Evolutionary conservation across 1,140 invertebrate species (phyloP).

Genomic region (Eupeodes corollae): DNA sequence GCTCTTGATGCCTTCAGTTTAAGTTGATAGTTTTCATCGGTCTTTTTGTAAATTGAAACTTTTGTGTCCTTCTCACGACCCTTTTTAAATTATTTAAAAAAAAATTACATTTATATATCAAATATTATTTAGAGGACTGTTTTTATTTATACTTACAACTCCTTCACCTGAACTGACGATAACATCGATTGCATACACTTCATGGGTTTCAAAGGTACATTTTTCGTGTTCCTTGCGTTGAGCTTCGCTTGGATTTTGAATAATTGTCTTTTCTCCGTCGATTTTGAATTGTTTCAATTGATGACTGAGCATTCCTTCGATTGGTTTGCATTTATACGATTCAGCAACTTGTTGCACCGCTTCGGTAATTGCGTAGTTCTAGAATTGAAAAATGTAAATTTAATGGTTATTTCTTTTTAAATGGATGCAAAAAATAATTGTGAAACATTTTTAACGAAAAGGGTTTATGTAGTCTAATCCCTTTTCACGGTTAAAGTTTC

Average conservation of each 20-base stretch:
- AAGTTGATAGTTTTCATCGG: conserved; percentile 90
- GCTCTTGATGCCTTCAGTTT: conserved; percentile 93
- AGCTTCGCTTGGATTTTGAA: conserved; percentile 94
- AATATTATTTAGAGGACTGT: background rate
- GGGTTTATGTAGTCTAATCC: too few relatives aligned
- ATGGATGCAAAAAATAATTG: conserved; percentile 6
- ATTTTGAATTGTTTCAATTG: conserved; percentile 93
- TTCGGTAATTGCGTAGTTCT: conserved; percentile 88
- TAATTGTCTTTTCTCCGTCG: conserved; percentile 98
- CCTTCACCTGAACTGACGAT: conserved; percentile 90
- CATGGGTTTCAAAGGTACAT: conserved; percentile 88
- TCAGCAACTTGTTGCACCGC: conserved; percentile 88
- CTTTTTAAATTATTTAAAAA: conserved; percentile 25
- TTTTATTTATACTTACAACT: conserved; percentile 43
- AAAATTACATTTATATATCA: background rate
- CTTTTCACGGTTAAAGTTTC: too few relatives aligned
- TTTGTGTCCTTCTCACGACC: conserved; percentile 85
- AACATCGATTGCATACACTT: conserved; percentile 98
- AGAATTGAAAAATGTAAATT: conserved; percentile 16
- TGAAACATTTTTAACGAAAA: too few relatives aligned
- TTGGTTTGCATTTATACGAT: conserved; percentile 89
- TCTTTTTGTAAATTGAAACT: conserved; percentile 97
- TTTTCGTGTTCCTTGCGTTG: conserved; percentile 98
- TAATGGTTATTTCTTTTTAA: background rate
- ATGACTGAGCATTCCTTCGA: conserved; percentile 98